A percentile compares a stretch with the other conserved stretches of the same genome.
Evolutionary conservation across 2,113 vertebrate genomes (phyloP).

Genomic region (Leucoraja erinaceus): DNA sequence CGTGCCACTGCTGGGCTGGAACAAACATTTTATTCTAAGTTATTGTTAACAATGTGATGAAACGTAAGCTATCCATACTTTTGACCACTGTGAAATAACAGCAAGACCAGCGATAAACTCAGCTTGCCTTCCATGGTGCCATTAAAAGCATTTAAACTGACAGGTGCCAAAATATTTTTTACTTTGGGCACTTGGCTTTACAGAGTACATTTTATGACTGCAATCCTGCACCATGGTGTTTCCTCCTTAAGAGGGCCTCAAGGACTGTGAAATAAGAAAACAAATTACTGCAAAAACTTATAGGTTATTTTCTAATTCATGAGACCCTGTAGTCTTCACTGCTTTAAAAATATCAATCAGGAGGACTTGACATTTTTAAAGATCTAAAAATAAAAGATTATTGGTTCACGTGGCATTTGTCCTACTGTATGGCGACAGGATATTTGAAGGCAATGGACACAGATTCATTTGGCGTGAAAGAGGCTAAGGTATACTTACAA

Average conservation of each 20-base stretch:
- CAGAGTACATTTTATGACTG: neutral
- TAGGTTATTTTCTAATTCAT: neutral
- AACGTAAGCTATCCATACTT: neutral
- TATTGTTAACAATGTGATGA: neutral
- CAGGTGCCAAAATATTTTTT: neutral
- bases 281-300: neutral
- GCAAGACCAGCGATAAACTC: neutral
- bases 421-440: no score
- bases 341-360: neutral
- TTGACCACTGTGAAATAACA: neutral
- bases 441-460: neutral
- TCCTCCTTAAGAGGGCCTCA: constrained; percentile 29
- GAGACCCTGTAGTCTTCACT: neutral
- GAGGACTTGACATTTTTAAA: neutral
- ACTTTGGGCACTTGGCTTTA: neutral
- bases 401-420: neutral
- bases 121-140: neutral
- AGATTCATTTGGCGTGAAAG: neutral
- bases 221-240: neutral
- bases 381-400: neutral
- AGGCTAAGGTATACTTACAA: neutral
- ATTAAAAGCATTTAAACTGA: neutral
- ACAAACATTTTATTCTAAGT: neutral
- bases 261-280: neutral
- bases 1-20: no score